phyloP scores from a whole-genome alignment of 2,113 vertebrate genomes.

The Reinhardtius hippoglossoides region DNA sequence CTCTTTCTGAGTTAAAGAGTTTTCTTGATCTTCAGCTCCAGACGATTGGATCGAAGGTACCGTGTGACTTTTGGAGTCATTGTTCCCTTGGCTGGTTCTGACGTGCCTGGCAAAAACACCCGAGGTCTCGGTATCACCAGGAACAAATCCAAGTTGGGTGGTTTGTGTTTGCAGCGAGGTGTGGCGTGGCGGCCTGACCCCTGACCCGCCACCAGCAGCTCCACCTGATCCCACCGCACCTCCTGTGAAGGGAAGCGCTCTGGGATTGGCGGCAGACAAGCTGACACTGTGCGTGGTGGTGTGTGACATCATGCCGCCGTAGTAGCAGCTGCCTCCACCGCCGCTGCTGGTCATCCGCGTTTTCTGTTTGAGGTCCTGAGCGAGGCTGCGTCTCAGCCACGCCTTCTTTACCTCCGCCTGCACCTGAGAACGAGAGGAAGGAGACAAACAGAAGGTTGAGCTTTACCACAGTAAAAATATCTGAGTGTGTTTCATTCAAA shows the following conservation, averaged over 20 bases:
- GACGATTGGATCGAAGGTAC: conserved; percentile 1
- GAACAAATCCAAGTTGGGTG: conserved; percentile 57
- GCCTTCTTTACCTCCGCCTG: conserved; percentile 87
- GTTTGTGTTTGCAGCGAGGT: conserved; percentile 45
- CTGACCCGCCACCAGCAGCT: conserved; percentile 15
- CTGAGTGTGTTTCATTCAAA: not conserved
- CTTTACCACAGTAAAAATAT: not conserved
- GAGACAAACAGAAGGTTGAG: not conserved
- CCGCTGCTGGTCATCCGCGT: conserved; percentile 82
- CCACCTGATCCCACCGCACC: conserved; percentile 41
- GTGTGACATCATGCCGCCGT: conserved; percentile 86
- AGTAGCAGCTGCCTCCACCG: conserved; percentile 83
- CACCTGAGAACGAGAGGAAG: conserved; percentile 70
- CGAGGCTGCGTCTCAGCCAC: conserved; percentile 83
- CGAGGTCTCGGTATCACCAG: conserved; percentile 52
- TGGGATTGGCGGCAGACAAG: conserved; percentile 70
- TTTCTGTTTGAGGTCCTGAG: conserved; percentile 85
- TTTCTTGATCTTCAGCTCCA: conserved; percentile 46
- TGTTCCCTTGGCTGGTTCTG: conserved; percentile 20
- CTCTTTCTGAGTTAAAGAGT: conserved; percentile 68
- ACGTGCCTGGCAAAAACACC: conserved; percentile 33
- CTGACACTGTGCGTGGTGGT: conserved; percentile 84
- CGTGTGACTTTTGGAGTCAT: conserved; percentile 21
- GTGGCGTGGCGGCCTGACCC: conserved; percentile 46
- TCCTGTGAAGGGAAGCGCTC: conserved; percentile 56